Conservation (phyloP, 1,140 invertebrate genomes). For the Leptonema lineaticorne region DNA sequence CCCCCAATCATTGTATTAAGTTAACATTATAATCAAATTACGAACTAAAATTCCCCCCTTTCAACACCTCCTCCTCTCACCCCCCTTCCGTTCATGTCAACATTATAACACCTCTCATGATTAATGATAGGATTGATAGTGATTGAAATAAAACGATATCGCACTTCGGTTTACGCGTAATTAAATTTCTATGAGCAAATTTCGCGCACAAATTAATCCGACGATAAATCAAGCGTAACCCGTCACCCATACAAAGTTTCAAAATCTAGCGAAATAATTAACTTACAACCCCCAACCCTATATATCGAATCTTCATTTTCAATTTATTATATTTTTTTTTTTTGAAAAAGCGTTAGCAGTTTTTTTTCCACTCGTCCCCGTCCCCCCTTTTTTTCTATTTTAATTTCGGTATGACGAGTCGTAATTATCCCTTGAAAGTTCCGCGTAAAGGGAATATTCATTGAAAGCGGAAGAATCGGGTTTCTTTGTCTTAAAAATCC, state of each 20-base stretch:
- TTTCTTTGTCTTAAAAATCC: no score
- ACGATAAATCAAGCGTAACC: slow-evolving; percentile 14
- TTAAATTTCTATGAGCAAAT: slow-evolving; percentile 2
- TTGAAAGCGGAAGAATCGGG: no score
- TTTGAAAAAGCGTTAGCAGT: neutral
- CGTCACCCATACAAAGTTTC: neutral
- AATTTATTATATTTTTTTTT: neutral
- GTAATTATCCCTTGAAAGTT: neutral
- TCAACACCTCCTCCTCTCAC: no score
- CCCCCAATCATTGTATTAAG: no score
- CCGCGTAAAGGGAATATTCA: neutral
- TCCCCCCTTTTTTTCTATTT: neutral
- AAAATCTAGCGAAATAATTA: no score
- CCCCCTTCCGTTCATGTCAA: no score
- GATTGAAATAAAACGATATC: neutral
- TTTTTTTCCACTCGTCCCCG: neutral
- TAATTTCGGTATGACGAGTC: neutral
- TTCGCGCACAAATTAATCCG: neutral
- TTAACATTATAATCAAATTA: no score
- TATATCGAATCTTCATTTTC: neutral
- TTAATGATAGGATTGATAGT: neutral
- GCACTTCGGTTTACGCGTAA: neutral
- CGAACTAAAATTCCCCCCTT: no score
- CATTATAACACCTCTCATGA: no score
- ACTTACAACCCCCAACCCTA: no score